Base-by-base conservation (phyloP, 2,113 vertebrate species). In the Podarcis raffonei region DNA sequence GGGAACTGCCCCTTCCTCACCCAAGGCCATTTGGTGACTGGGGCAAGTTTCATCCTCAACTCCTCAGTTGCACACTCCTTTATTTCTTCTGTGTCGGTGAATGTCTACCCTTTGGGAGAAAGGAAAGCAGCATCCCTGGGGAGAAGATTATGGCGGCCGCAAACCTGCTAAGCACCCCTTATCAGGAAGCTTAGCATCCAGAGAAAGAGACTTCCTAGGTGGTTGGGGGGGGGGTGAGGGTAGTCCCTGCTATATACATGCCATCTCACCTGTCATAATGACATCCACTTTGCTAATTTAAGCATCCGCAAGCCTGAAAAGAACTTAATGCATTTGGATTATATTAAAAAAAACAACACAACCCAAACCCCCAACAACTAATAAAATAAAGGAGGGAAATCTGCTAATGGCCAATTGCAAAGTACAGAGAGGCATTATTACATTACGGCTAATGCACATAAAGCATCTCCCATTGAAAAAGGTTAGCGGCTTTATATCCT, bases 371-470 rank as follows among this genome's bases (percentile, higher is more conserved):
- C 48, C 48, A 12, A 53, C 48, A 53, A 53, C 93, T 95, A 92
- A 96, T 96, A 95, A 92, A 97, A 96, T 96, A 81, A 86, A 89
- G 13, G 90, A 89, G 78, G 85, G 88, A 93, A 95, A 89, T 85
- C 91, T 94, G 89, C 89, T 96, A 96, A 96, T 94, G 94, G 93
- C 79, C 35, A 91, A 96, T 87, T 95, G 90, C 92, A 96, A 91
- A 93, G 22, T 65, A 53, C 48, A 93, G 95, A 96, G 92, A 96
- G 85, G 84, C 96, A 96, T 97, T 96, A 96, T 96, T 97, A 88
- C 92, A 96, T 97, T 96, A 96, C 91, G 93, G 93, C 88, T 96
- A 97, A 97, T 97, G 95, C 94, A 95, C 92, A 93, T 97, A 96
- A 97, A 97, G 91, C 95, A 95, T 95, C 92, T 94, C 91, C 94